Evolutionary conservation across 2,797 vertebrate genomes (phyloP).

Genomic region (Mus spretus): DNA sequence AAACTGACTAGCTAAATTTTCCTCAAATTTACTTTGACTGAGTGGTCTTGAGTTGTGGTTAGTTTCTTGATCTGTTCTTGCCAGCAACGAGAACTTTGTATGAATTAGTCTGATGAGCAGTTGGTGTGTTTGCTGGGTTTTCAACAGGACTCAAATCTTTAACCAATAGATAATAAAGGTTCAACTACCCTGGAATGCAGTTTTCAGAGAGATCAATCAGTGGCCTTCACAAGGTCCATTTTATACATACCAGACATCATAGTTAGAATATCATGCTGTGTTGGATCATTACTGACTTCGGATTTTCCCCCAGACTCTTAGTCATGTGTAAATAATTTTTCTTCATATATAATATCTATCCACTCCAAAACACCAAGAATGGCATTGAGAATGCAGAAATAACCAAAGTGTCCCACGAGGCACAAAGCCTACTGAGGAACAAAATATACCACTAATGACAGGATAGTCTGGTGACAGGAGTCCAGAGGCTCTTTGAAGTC

Average conservation of each 20-base stretch:
- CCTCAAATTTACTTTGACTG: constrained; percentile 70
- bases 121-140: constrained; percentile 63
- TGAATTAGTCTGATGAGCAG: constrained; percentile 49
- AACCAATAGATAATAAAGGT: constrained; percentile 35
- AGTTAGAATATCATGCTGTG: not conserved
- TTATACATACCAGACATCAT: constrained; percentile 5
- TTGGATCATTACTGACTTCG: constrained; percentile 25
- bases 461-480: not conserved
- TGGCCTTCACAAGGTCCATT: not conserved
- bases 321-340: constrained; percentile 9
- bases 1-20: constrained; percentile 74
- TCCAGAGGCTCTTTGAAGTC: not conserved
- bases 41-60: constrained; percentile 71
- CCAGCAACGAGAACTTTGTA: constrained; percentile 56
- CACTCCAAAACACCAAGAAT: not conserved
- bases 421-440: not conserved
- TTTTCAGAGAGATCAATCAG: constrained; percentile 45
- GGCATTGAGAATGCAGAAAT: constrained; percentile 22
- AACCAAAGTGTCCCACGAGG: not conserved
- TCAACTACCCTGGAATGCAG: constrained; percentile 6
- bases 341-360: constrained; percentile 3
- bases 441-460: not conserved
- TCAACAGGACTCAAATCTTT: constrained; percentile 55
- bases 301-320: constrained; percentile 12
- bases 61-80: constrained; percentile 54